A percentile compares a stretch with the other conserved stretches of the same genome.
These are phyloP conservation scores for Alloscopus bannaensis DNA, from an alignment of 2,888 invertebrate species.

Conservation along the genomic window DNA sequence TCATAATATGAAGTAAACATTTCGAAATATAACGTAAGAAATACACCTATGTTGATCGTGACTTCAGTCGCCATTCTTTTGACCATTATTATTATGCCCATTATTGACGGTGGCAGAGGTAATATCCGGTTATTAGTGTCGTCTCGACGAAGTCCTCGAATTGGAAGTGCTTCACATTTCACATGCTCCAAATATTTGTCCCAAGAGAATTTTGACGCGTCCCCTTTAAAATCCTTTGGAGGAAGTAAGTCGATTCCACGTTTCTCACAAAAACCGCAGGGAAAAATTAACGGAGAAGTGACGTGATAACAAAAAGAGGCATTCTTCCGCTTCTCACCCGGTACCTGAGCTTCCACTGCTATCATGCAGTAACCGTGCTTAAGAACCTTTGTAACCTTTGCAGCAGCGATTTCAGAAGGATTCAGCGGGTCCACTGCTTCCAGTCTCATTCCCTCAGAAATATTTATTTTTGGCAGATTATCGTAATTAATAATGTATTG, in stretches of 20 bases:
- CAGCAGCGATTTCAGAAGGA: slow-evolving; percentile 93
- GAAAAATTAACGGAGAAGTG: slow-evolving; percentile 95
- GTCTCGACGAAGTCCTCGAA: slow-evolving; percentile 74
- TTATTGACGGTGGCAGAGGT: slow-evolving; percentile 73
- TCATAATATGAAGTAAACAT: too few relatives aligned
- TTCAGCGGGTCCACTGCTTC: slow-evolving; percentile 98
- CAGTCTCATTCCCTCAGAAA: slow-evolving; percentile 90
- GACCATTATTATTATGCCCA: slow-evolving; percentile 37
- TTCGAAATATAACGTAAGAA: too few relatives aligned
- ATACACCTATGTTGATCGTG: background rate
- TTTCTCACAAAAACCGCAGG: slow-evolving; percentile 92
- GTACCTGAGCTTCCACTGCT: slow-evolving; percentile 95
- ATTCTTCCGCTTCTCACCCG: slow-evolving; percentile 81
- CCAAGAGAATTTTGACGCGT: slow-evolving; percentile 83
- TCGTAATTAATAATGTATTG: slow-evolving; percentile 44
- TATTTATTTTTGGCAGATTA: slow-evolving; percentile 65
- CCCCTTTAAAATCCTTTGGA: slow-evolving; percentile 80
- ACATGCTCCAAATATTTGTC: slow-evolving; percentile 80
- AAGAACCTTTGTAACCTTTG: slow-evolving; percentile 94
- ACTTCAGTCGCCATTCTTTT: slow-evolving; percentile 12
- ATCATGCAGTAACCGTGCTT: slow-evolving; percentile 97
- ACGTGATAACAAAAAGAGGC: slow-evolving; percentile 98
- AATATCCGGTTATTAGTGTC: slow-evolving; percentile 82
- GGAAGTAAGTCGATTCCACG: slow-evolving; percentile 82
- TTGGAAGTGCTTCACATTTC: slow-evolving; percentile 35